These are phyloP conservation scores for Tillus elongatus DNA, from an alignment of 2,888 invertebrate genomes.

Conservation along the genomic window DNA sequence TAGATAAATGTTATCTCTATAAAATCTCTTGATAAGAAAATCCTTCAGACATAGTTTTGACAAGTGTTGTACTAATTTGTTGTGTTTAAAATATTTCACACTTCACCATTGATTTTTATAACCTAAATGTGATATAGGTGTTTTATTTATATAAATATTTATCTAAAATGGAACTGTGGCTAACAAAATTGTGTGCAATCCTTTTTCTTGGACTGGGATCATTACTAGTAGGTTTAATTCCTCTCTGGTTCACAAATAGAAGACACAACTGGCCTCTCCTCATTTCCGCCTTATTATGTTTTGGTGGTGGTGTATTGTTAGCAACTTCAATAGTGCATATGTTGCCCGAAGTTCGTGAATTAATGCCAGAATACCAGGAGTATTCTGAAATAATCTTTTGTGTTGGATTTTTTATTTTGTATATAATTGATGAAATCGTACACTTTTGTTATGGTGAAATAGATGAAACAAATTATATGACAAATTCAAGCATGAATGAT, in stretches of 20 bases:
- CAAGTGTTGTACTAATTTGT: no score
- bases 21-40: no score
- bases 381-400: conserved; percentile 59
- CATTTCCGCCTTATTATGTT: conserved; percentile 63
- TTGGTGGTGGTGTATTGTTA: conserved; percentile 71
- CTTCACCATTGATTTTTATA: no score
- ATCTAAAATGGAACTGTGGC: conserved; percentile 44
- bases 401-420: conserved; percentile 61
- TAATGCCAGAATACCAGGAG: conserved; percentile 34
- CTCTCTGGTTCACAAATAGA: conserved; percentile 53
- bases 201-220: conserved; percentile 59
- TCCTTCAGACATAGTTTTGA: no score
- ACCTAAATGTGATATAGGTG: no score
- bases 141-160: no score
- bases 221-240: conserved; percentile 59
- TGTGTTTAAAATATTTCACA: no score
- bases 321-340: conserved; percentile 71
- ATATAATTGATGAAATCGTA: conserved; percentile 63
- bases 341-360: conserved; percentile 65
- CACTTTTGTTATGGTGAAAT: conserved; percentile 54
- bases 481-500: background rate
- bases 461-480: conserved; percentile 24
- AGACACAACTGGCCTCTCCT: conserved; percentile 52
- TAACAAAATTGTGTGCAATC: conserved; percentile 60
- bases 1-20: no score